Evolutionary conservation across 2,113 vertebrate genomes (phyloP).

Genomic region (Proterorhinus semilunaris): DNA sequence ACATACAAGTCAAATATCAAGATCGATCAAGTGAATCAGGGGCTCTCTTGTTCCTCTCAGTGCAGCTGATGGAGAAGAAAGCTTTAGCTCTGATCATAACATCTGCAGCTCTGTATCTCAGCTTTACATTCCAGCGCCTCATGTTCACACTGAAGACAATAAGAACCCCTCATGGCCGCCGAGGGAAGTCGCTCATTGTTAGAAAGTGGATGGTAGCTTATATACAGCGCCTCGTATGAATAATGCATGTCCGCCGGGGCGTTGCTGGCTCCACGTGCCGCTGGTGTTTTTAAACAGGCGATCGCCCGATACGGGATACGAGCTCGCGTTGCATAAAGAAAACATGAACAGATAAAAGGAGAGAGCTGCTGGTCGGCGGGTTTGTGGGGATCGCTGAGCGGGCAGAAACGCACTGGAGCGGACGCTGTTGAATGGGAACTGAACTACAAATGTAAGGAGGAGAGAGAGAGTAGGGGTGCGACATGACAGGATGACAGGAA

Average conservation of each 20-base stretch:
- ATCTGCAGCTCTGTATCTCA: no score
- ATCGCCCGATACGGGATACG: constrained; percentile 5
- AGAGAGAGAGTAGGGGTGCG: background rate
- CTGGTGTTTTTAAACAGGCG: constrained; percentile 47
- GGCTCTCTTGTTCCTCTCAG: no score
- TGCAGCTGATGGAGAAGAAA: no score
- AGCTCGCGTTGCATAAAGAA: constrained; percentile 23
- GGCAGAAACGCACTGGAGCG: constrained; percentile 18
- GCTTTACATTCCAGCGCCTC: background rate
- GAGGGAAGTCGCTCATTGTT: constrained; percentile 4
- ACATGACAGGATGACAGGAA: background rate
- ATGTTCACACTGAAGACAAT: background rate
- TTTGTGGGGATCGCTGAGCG: constrained; percentile 35
- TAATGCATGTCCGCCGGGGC: constrained; percentile 54
- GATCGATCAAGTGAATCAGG: no score
- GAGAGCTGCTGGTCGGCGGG: constrained; percentile 46
- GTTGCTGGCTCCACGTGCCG: constrained; percentile 31
- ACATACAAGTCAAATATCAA: no score
- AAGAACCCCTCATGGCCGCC: background rate
- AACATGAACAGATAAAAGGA: constrained; percentile 40
- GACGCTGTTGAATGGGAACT: constrained; percentile 31
- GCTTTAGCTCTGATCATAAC: no score
- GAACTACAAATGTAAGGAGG: background rate
- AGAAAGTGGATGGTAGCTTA: constrained; percentile 12
- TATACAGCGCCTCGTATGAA: constrained; percentile 41